Evolutionary conservation across 2,888 invertebrate genomes (phyloP), one percentile per base, ranked within the genome.

Genomic region (Zaprionus lineosus): DNA sequence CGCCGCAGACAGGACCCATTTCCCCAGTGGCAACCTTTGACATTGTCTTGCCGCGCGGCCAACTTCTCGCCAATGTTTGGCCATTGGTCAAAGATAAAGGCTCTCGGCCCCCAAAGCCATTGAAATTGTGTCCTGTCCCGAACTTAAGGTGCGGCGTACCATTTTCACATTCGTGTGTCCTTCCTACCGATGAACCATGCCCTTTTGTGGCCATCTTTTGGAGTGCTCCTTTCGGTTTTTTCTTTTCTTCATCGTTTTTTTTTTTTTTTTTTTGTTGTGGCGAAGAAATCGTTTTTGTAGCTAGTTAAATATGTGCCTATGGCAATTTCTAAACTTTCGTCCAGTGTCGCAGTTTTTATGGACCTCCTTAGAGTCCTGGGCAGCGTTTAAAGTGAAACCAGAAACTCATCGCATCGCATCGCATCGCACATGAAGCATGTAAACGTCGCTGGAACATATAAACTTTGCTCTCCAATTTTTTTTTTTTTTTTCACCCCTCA

Each of bases 271-370:
- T 26, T 41, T 18, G 40, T 14, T 60, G 29, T 24, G 18, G 52
- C 18, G 31, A 43, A 62, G 66, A 67, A 75, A 74, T 78, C 65
- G 71, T 59, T 71, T 66, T 61, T 62, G 65, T 56, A 65, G 81
- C 78, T 76, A 79, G 78, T 83, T 79, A 83, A 83, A 79, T 79
- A 76, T 79, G 84, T 61, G 84, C 84, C 81, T 64, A 39, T 51
- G 84, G 84, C 65, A 37, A 59, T 83, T 71, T 53, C 29, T 34
- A 66, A 83, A 63, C 70, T 79, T 79, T 61, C 60, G 14, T 14
- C 7, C 18, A 16, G 15, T 19, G 29, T 1, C 15, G 8, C 34
- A 29, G 15, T 46, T 64, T 50, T 60, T 71, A 65, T 71, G 48
- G 65, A 61, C 34, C 18, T 9, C 2, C 37, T 31, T 28, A n/a